Evolutionary conservation across 1,140 invertebrate species (phyloP).

Genomic region (Drosophila baimaii): DNA sequence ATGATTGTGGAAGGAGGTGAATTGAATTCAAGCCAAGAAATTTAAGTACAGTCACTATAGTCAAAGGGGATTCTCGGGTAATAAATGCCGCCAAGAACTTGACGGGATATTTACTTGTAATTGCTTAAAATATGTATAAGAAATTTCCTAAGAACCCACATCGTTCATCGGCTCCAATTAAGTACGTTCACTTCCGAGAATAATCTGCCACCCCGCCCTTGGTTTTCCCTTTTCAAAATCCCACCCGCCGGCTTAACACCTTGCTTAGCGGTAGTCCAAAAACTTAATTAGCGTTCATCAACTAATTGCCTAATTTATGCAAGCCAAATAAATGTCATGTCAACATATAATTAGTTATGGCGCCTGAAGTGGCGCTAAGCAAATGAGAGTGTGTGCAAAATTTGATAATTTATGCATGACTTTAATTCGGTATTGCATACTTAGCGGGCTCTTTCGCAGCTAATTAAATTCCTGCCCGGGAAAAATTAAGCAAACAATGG

Average conservation of each 20-base stretch:
- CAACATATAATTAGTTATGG: conserved; percentile 76
- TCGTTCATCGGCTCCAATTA: background rate
- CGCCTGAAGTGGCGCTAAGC: conserved; percentile 37
- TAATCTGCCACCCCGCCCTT: background rate
- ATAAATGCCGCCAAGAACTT: background rate
- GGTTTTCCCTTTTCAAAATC: background rate
- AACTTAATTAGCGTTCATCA: conserved; percentile 70
- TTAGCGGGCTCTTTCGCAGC: conserved; percentile 11
- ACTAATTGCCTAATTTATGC: conserved; percentile 81
- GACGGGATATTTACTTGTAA: background rate
- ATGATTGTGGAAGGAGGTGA: conserved; percentile 2
- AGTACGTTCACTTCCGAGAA: background rate
- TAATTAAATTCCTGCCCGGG: conserved; percentile 42
- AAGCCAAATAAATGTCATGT: conserved; percentile 80
- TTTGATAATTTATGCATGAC: conserved; percentile 65
- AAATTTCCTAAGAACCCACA: background rate
- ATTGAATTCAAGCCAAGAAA: background rate
- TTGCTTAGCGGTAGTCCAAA: conserved; percentile 21
- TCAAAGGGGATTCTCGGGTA: too few relatives aligned
- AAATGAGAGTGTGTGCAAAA: conserved; percentile 38
- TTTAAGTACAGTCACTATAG: background rate
- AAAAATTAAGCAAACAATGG: conserved; percentile 28
- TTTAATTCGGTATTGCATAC: conserved; percentile 37
- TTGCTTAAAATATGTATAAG: background rate
- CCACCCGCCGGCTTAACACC: conserved; percentile 15